Evolutionary conservation across 2,888 invertebrate genomes (phyloP).

Genomic region (Drepana falcataria): DNA sequence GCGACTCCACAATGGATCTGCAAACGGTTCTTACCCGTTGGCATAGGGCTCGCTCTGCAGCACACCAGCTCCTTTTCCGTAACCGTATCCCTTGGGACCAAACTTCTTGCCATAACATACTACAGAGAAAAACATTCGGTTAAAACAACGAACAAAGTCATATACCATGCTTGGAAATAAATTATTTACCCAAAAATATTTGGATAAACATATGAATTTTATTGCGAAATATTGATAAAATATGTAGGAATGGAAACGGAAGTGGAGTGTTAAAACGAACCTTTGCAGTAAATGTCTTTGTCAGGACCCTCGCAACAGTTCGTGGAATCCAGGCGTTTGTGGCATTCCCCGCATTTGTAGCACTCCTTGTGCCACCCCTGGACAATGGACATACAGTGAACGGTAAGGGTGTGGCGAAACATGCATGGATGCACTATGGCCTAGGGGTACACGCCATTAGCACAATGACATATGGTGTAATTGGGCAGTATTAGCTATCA

Average conservation of each 20-base stretch:
- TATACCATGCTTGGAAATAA: constrained; percentile 16
- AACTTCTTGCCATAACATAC: constrained; percentile 98
- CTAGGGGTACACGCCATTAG: constrained; percentile 55
- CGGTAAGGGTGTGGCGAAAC: constrained; percentile 45
- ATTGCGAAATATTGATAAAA: constrained; percentile 12
- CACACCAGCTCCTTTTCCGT: constrained; percentile 97
- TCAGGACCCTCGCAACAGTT: constrained; percentile 96
- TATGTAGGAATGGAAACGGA: constrained; percentile 10
- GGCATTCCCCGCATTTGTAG: constrained; percentile 94
- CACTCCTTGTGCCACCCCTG: constrained; percentile 95
- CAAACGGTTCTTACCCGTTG: constrained; percentile 83
- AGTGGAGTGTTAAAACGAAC: constrained; percentile 73
- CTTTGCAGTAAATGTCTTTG: constrained; percentile 98
- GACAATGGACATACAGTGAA: constrained; percentile 65
- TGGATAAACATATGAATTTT: neutral
- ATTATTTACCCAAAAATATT: constrained; percentile 3
- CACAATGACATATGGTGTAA: constrained; percentile 57
- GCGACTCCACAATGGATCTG: constrained; percentile 47
- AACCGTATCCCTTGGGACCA: constrained; percentile 98
- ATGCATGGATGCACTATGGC: constrained; percentile 48
- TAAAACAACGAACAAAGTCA: constrained; percentile 27
- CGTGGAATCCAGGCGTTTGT: constrained; percentile 92
- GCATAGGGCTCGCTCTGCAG: constrained; percentile 92
- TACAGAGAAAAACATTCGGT: constrained; percentile 68
- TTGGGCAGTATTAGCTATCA: constrained; percentile 33